Base-by-base conservation (phyloP, 2,113 vertebrate species). In the Brachyistius frenatus region DNA sequence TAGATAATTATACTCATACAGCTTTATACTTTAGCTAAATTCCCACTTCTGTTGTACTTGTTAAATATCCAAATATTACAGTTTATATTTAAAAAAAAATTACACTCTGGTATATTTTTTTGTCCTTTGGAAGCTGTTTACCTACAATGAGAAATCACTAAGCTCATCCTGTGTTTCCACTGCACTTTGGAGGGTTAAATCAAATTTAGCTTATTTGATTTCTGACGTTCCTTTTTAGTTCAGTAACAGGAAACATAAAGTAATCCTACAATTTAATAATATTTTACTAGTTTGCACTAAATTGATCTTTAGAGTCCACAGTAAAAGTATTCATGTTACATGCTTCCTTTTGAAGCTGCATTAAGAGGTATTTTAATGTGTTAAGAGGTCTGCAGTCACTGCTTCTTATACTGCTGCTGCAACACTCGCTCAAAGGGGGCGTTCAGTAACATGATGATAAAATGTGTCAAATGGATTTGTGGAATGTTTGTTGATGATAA, bases 351-450 rank as follows among this genome's bases (percentile, higher is more conserved):
- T 16, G 9, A 2, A 30, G 44, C 49, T 60, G 58, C 23, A 68
- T 61, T 69, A 47, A 57, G 37, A 57, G 30, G 13, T 49, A 8
- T 61, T 56, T 68, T 56, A 60, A 35, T 71, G 41, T 46, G 13
- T 55, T 49, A 31, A 65, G 47, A 68, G 66, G 7, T 63, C 32
- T 49, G 9, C 64, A 54, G 41, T 62, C 36, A 60, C 35, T 70
- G 68, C 73, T 79, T 23, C 16, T 31, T 33, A 14, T 15, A 6
- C 52, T 65, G 70, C 62, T 68, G 63, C 5, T 11, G 39, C 3
- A 58, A 13, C 50, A 68, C 23, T 13, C 3, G 44, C 63, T 63
- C 33, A 35, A 14, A 58, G 46, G 58, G 35, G 13, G 16, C 5
- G 55, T 37, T 9, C 73, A 16, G 7, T 57, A 7, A 71, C 47